Base-by-base conservation (phyloP, 2,888 invertebrate genomes). In the Sicus ferrugineus region DNA sequence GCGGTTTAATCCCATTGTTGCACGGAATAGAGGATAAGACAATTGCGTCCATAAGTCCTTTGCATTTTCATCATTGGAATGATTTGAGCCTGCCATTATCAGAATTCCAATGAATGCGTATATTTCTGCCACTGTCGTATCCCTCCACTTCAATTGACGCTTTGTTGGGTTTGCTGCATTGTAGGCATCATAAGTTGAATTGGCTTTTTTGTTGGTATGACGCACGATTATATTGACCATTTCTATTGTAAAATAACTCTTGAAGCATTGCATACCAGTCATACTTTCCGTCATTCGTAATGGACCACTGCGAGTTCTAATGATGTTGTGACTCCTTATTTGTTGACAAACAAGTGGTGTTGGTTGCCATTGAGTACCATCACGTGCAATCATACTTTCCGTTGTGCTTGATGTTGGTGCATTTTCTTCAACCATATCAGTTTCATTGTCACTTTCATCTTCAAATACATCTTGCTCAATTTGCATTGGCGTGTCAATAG, bases 1-100 rank as follows among this genome's bases (percentile, higher is more conserved):
- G 68, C 76, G 70, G 28, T 70, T 73, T 14, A 58, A 23, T 75
- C 76, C 80, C 75, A 73, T 73, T 11, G 68, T 62, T 21, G 73
- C 71, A 3, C 69, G 69, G 58, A 64, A 68, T 38, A 70, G 31
- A 26, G 70, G 70, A 26, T 67, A n/a, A n/a, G n/a, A n/a, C n/a
- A n/a, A n/a, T n/a, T n/a, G n/a, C n/a, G n/a, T n/a, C n/a, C n/a
- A n/a, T n/a, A n/a, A n/a, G n/a, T n/a, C n/a, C n/a, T n/a, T n/a
- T n/a, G n/a, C n/a, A n/a, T n/a, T n/a, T n/a, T n/a, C n/a, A n/a
- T n/a, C n/a, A n/a, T n/a, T n/a, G n/a, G n/a, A n/a, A n/a, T n/a
- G n/a, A n/a, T n/a, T n/a, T n/a, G n/a, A n/a, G n/a, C n/a, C n/a
- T n/a, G n/a, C n/a, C n/a, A n/a, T n/a, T n/a, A n/a, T n/a, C 26